These are phyloP conservation scores for Actinernus sp. DNA, from an alignment of 92 coral and sea anemone genomes.

Conservation along the genomic window DNA sequence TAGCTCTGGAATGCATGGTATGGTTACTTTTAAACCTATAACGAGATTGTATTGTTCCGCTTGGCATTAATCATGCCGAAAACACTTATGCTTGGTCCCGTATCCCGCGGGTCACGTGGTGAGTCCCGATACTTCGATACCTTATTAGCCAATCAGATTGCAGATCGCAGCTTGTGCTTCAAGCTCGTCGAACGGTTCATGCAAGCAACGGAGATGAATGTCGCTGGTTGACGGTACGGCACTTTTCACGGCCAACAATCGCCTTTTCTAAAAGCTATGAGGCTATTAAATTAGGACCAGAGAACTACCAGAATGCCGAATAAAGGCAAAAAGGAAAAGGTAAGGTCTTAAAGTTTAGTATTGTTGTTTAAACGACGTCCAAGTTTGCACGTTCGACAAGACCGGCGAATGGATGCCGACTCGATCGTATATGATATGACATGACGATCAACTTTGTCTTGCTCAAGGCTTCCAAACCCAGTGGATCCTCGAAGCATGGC, in stretches of 20 bases:
- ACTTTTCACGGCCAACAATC: constrained; percentile 8
- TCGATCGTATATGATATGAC: no score
- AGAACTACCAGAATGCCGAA: constrained; percentile 78
- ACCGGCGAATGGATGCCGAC: constrained; percentile 3
- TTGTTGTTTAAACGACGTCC: background rate
- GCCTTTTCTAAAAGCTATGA: constrained; percentile 31
- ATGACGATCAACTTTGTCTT: constrained; percentile 48
- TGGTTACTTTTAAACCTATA: no score
- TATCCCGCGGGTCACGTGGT: constrained; percentile 37
- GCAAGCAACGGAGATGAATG: constrained; percentile 49
- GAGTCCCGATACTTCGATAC: constrained; percentile 17
- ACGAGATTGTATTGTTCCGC: no score
- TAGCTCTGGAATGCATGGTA: no score
- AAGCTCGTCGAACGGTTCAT: constrained; percentile 44
- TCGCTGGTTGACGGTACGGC: constrained; percentile 6
- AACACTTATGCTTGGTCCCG: no score
- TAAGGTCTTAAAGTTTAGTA: constrained; percentile 15
- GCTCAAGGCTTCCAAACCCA: constrained; percentile 74
- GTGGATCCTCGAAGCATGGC: constrained; percentile 75
- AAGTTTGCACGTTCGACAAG: constrained; percentile 19
- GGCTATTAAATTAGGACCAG: constrained; percentile 16
- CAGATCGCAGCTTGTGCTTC: constrained; percentile 54
- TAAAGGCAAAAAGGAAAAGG: constrained; percentile 97
- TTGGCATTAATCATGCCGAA: no score
- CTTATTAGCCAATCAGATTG: constrained; percentile 62